Base-by-base conservation (phyloP, 2,888 invertebrate genomes). In the Eueremaeus valkanovi region DNA sequence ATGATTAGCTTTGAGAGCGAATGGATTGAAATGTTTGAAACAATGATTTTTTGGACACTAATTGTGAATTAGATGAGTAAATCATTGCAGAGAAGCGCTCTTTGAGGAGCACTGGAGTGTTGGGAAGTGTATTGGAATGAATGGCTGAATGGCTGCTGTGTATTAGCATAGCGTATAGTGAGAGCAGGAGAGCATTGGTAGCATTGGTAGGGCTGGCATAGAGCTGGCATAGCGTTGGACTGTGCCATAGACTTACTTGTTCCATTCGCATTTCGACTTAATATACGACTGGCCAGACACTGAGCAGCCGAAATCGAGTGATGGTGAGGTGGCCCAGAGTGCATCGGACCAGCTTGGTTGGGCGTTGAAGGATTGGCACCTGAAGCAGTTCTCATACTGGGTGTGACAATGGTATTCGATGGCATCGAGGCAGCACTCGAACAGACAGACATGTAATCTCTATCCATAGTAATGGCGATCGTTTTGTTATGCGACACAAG, bases 231-330 rank as follows among this genome's bases (percentile, higher is more conserved):
- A n/a, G n/a, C n/a, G n/a, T n/a, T n/a, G 18, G 8, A 29, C 9
- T 16, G 58, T 27, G 18, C 66, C 73, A 66, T 76, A 63, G 55
- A 79, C 79, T 79, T 78, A 79, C 79, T 79, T 75, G 79, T 79
- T 76, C 79, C 79, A 76, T 79, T 79, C 31, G 77, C 73, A 76
- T 79, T 79, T 78, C 78, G 73, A 74, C 77, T 77, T 73, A 79
- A 76, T 36, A 79, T 77, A 51, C 77, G 77, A 72, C 74, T 75
- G 70, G 63, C 73, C 68, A 77, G 51, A 75, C 75, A 76, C 51
- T 66, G 72, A 42, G 58, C 33, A 24, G 72, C 42, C 75, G 55
- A 75, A 58, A 49, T 13, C 6, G 72, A 55, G 42, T 55, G 55
- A 51, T 58, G 42, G 24, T 55, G 75, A n/a, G 16, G 31, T 58